Evolutionary conservation across 2,888 invertebrate species (phyloP), one percentile per base, ranked within the genome.

Genomic region (Hemistola chrysoprasaria): DNA sequence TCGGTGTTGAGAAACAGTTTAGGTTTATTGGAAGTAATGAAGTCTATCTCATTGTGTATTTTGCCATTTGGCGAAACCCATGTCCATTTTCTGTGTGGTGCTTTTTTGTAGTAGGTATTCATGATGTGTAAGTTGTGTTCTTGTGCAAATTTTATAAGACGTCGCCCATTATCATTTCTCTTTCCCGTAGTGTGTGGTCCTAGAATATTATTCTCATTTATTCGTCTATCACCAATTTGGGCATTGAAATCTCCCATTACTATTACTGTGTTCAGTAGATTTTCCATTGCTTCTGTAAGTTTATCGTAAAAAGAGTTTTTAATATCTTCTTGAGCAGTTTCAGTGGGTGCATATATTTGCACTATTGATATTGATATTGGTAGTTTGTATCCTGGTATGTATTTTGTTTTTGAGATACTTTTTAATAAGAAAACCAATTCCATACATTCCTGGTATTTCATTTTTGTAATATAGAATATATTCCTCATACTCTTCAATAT

Each of bases 131-230:
- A 28, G 45, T 50, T 34, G 21, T 47, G 32, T 44, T 47, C 39
- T 16, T 40, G n/a, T 0, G 43, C 45, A 6, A 24, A 51, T 20
- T 48, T 34, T 38, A 53, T 45, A 6, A 55, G 25, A 37, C 46
- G 46, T 40, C 50, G 44, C 23, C 54, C 55, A n/a, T 51, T 55
- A n/a, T 50, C 41, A 10, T 49, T 56, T 8, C 54, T 22, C 20
- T 16, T 2, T 1, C 54, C 52, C 2, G 32, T 42, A 10, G 29
- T 29, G 7, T 40, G 39, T 1, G 25, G 37, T 34, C 45, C 45
- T 2, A 46, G 23, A 35, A 47, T 40, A 30, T 38, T 43, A 7
- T 48, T 36, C 35, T 52, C 50, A 4, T 47, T 43, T 5, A 23
- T 44, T 26, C n/a, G 3, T 37, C 47, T 25, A 7, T 38, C 2